A percentile compares a stretch with the other conserved stretches of the same genome.
Evolutionary conservation across 2,113 vertebrate genomes (phyloP).

Genomic region (Dromaius novaehollandiae): DNA sequence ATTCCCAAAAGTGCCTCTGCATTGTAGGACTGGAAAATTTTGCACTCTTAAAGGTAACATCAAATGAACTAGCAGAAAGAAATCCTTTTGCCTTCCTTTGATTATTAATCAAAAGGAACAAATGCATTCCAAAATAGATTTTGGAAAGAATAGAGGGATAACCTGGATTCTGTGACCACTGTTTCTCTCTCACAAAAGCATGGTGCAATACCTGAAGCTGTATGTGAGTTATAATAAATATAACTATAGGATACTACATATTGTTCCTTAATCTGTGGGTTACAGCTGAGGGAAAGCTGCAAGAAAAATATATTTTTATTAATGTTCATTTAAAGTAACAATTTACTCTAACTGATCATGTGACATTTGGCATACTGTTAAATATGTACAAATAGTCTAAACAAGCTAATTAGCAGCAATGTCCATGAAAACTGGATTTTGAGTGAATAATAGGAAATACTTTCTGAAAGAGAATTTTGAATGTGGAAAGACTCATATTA

Average conservation of each 20-base stretch:
- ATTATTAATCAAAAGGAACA: neutral
- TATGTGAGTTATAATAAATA: neutral
- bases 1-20: neutral
- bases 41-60: neutral
- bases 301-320: neutral
- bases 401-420: neutral
- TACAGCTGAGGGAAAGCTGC: neutral
- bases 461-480: neutral
- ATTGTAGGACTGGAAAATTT: neutral
- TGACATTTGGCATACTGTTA: neutral
- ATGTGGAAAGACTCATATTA: neutral
- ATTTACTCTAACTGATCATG: neutral
- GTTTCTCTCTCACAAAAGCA: neutral
- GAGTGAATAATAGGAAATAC: neutral
- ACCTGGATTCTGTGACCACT: neutral
- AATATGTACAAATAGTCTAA: neutral
- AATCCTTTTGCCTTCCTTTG: neutral
- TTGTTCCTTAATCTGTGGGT: neutral
- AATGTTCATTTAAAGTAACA: neutral
- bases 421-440: neutral
- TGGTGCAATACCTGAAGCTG: neutral
- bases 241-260: neutral
- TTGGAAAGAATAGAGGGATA: neutral
- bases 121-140: neutral
- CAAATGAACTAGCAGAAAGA: neutral